Base-by-base conservation (phyloP, 2,797 vertebrate genomes). In the Gadopsis marmoratus region DNA sequence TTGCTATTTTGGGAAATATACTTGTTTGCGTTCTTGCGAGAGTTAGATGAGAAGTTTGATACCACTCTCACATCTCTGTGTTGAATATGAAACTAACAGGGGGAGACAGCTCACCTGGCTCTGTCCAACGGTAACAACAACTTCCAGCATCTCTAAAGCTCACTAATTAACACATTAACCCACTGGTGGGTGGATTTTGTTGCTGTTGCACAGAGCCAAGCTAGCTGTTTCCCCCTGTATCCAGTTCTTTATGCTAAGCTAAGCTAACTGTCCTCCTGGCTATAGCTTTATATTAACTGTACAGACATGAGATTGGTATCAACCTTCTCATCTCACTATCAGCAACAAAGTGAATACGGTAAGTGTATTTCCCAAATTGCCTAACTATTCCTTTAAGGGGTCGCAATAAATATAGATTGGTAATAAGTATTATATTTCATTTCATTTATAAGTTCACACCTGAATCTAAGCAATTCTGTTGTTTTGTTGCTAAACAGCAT, bases 181-280 rank as follows among this genome's bases (percentile, higher is more conserved):
- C 21, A 23, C 23, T 68, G 8, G 9, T 68, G 5, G 23, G 21
- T 33, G 51, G n/a, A 55, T 33, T 7, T 68, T 26, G 26, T 29
- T 31, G 45, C 4, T 1, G 6, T 50, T 14, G 19, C 17, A n/a
- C 48, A 50, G 23, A 23, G 47, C 21, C 4, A 5, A 4, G 48
- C n/a, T 23, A 37, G 31, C 63, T 48, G 62, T 33, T 29, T 19
- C 14, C 53, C 29, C 10, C 31, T 23, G 31, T 37, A 37, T 66
- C 31, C 33, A 16, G 33, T 67, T 67, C 35, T 54, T 54, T 39
- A 67, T 37, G 51, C 51, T 59, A 50, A 59, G 43, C 21, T 23
- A 48, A 59, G 16, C 8, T 39, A 53, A 67, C n/a, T 5, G 16
- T 13, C 43, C 43, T 45, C 43, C 16, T 45, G 43, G 14, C 43